Conservation (phyloP, 1,140 invertebrate species). For the Listronotus bonariensis region DNA sequence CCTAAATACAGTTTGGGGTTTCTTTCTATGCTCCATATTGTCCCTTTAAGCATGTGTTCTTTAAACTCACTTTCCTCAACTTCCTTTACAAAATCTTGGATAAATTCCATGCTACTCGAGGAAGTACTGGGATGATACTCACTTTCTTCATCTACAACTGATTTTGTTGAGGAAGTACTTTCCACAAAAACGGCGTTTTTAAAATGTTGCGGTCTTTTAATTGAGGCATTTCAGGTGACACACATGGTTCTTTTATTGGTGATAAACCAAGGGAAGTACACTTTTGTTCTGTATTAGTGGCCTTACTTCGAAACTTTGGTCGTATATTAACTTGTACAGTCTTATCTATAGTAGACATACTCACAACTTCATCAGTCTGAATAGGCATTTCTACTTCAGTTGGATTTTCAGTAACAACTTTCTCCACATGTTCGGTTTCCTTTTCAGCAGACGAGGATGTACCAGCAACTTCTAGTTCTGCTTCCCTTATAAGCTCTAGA, state of each 20-base stretch:
- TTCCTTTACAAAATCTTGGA: not conserved
- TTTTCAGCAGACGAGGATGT: slow-evolving; percentile 1
- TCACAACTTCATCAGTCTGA: not conserved
- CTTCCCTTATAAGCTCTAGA: not conserved
- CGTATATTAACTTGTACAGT: not conserved
- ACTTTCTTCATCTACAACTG: not conserved
- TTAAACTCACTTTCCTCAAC: not conserved
- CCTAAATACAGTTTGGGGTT: slow-evolving; percentile 1
- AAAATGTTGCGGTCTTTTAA: too few relatives aligned
- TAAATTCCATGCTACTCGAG: not conserved
- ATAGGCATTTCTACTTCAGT: not conserved
- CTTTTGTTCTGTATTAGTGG: not conserved
- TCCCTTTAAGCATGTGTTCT: slow-evolving; percentile 1
- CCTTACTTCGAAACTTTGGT: slow-evolving; percentile 1
- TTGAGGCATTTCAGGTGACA: not conserved
- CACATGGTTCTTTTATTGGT: not conserved
- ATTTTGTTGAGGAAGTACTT: too few relatives aligned
- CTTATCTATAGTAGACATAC: not conserved
- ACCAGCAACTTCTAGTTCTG: slow-evolving; percentile 1
- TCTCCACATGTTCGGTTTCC: not conserved
- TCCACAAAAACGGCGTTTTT: too few relatives aligned
- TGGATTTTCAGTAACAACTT: not conserved
- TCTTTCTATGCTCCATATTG: slow-evolving; percentile 1
- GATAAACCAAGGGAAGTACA: not conserved
- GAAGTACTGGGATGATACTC: not conserved